Conservation (phyloP, 1,140 invertebrate genomes). For the Halotydeus destructor region DNA sequence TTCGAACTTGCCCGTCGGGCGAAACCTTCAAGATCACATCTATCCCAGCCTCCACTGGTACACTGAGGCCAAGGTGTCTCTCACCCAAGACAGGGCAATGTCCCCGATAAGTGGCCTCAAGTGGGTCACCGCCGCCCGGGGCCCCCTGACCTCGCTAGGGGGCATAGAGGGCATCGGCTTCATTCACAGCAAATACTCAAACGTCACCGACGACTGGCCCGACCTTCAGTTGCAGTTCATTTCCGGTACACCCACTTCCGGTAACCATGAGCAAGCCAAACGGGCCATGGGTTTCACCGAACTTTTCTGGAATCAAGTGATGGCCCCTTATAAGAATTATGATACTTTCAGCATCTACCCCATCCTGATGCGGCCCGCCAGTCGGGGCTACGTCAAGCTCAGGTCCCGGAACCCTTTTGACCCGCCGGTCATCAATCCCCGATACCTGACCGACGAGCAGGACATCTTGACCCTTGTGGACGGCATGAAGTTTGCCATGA, state of each 20-base stretch:
- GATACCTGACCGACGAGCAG: conserved; percentile 42
- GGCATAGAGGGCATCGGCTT: conserved; percentile 40
- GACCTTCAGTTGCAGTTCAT: conserved; percentile 63
- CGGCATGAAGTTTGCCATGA: conserved; percentile 12
- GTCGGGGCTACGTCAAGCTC: conserved; percentile 37
- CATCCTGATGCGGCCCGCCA: conserved; percentile 47
- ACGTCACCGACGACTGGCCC: conserved; percentile 57
- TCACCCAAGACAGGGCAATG: conserved; percentile 13
- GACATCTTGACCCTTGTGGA: conserved; percentile 30
- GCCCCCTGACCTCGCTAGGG: conserved; percentile 3
- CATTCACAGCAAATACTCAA: conserved; percentile 62
- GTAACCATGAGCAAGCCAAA: no score
- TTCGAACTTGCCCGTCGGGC: conserved; percentile 25
- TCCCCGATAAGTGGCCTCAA: background rate
- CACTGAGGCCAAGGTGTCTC: conserved; percentile 16
- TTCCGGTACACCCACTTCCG: background rate
- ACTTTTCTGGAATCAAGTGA: background rate
- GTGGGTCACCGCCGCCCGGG: background rate
- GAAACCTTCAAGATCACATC: conserved; percentile 27
- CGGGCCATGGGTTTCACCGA: background rate
- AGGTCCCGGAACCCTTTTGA: conserved; percentile 36
- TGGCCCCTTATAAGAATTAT: conserved; percentile 6
- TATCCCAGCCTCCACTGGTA: conserved; percentile 14
- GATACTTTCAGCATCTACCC: conserved; percentile 40
- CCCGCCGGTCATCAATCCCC: conserved; percentile 57